phyloP scores from a whole-genome alignment of 1,140 invertebrate species.

The Ooceraea biroi region DNA sequence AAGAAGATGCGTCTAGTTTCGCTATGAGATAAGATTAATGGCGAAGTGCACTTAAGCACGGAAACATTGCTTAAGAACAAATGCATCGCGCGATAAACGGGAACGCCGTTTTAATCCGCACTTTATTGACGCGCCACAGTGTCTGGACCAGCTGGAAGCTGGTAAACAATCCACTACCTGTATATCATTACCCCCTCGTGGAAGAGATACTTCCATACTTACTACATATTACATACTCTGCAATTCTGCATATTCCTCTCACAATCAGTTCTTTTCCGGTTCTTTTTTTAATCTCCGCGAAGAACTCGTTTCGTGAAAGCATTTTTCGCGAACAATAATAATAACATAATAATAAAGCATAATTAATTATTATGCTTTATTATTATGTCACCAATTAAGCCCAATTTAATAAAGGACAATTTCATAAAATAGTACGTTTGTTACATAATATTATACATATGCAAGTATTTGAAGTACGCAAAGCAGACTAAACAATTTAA shows the following conservation, averaged over 20 bases:
- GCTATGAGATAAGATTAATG: constrained; percentile 53
- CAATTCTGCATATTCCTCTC: neutral
- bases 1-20: constrained; percentile 1
- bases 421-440: neutral
- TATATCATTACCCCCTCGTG: constrained; percentile 46
- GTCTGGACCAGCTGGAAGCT: constrained; percentile 62
- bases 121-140: constrained; percentile 59
- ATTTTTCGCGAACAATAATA: neutral
- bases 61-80: constrained; percentile 21
- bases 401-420: neutral
- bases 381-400: neutral
- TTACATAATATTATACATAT: neutral
- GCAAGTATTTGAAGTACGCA: neutral
- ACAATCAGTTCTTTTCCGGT: constrained; percentile 44
- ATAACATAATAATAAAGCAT: neutral
- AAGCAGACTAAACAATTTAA: too few relatives aligned
- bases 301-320: constrained; percentile 2
- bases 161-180: constrained; percentile 45
- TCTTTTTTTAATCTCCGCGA: constrained; percentile 12
- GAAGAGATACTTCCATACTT: constrained; percentile 36
- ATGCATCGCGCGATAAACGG: constrained; percentile 51
- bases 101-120: constrained; percentile 42
- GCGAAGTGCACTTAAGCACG: constrained; percentile 41
- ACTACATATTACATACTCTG: too few relatives aligned
- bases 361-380: neutral